A percentile compares a stretch with the other conserved stretches of the same genome.
Conservation (phyloP, 2,888 invertebrate species). For the Fragum fragum region DNA sequence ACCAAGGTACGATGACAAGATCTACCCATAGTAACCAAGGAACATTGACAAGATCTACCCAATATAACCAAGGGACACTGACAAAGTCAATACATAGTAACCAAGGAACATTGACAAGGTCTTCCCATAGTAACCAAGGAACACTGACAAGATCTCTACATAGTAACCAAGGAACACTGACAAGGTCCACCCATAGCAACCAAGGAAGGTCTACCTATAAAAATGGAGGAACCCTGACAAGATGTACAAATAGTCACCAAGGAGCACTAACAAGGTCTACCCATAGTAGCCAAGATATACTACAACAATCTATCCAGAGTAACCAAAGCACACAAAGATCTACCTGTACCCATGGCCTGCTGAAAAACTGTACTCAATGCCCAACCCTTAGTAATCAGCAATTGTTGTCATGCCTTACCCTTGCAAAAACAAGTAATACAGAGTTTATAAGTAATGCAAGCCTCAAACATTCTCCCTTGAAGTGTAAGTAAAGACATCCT, state of each 20-base stretch:
- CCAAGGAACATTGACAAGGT: conserved; percentile 11
- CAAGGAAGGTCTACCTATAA: conserved; percentile 38
- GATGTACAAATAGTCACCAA: conserved; percentile 4
- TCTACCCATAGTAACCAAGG: conserved; percentile 19
- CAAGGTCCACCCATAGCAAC: conserved; percentile 13
- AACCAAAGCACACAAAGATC: conserved; percentile 2
- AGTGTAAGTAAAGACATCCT: too few relatives aligned
- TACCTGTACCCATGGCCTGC: too few relatives aligned
- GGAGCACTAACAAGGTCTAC: conserved; percentile 41
- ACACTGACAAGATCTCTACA: conserved; percentile 35
- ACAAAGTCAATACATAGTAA: conserved; percentile 4
- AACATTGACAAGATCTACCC: conserved; percentile 7
- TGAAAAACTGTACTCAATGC: too few relatives aligned
- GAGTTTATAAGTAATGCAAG: too few relatives aligned
- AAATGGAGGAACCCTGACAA: conserved; percentile 3
- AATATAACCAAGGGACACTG: conserved; percentile 49
- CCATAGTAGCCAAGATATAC: conserved; percentile 32
- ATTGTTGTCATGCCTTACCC: too few relatives aligned
- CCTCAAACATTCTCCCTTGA: too few relatives aligned
- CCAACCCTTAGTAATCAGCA: too few relatives aligned
- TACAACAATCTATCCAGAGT: conserved; percentile 16
- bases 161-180: conserved; percentile 22
- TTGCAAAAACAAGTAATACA: too few relatives aligned
- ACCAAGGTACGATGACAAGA: conserved; percentile 44
- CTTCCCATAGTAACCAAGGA: conserved; percentile 31